Percentiles rank a stretch among this genome's conserved stretches.
These are phyloP conservation scores for Parthenolecanium corni DNA, from an alignment of 2,888 invertebrate species.

Conservation along the genomic window DNA sequence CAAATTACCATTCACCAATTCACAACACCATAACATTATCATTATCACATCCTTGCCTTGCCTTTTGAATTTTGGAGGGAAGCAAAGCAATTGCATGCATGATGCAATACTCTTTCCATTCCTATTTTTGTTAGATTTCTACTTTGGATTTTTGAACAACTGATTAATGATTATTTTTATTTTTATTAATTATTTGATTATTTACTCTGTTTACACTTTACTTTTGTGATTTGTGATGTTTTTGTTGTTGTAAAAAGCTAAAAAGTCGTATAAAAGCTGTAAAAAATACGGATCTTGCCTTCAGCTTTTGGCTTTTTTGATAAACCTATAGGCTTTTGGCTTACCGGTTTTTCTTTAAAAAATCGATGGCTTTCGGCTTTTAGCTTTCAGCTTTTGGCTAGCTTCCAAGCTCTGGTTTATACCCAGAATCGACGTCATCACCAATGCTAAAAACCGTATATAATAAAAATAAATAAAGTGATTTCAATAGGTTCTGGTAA, in stretches of 20 bases:
- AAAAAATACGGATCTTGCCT: background rate
- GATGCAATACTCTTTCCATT: background rate
- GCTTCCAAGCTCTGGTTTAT: too few relatives aligned
- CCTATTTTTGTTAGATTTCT: background rate
- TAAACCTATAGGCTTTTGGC: too few relatives aligned
- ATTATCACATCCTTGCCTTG: background rate
- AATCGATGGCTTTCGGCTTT: too few relatives aligned
- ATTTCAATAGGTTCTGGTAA: too few relatives aligned
- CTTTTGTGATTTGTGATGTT: background rate
- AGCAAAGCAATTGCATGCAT: background rate
- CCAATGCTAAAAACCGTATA: too few relatives aligned
- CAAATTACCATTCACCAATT: background rate
- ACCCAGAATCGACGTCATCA: too few relatives aligned
- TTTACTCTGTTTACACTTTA: background rate
- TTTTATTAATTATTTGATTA: too few relatives aligned
- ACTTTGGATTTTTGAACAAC: background rate
- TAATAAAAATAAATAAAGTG: too few relatives aligned
- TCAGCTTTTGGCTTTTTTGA: too few relatives aligned
- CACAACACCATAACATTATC: background rate
- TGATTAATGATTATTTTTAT: background rate
- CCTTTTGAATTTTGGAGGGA: background rate
- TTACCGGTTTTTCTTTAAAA: too few relatives aligned
- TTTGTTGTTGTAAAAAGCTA: too few relatives aligned
- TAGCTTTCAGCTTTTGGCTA: too few relatives aligned
- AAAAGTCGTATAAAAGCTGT: background rate